Percentiles rank a stretch among this genome's conserved stretches.
Evolutionary conservation across 1,140 invertebrate genomes (phyloP).

Genomic region (Mactra quadrangularis): DNA sequence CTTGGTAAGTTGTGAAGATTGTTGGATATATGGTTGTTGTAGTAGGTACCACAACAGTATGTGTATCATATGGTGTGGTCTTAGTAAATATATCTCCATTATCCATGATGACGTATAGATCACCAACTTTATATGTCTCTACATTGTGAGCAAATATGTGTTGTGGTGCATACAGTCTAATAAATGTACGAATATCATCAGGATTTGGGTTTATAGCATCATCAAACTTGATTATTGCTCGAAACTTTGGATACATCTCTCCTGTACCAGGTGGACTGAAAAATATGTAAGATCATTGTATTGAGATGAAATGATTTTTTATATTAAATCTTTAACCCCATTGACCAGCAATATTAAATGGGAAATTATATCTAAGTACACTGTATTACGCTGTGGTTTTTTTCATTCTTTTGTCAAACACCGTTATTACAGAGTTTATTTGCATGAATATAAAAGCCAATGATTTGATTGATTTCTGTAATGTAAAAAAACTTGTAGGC

Average conservation of each 20-base stretch:
- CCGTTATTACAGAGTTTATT: not conserved
- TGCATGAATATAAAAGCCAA: too few relatives aligned
- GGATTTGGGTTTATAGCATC: not conserved
- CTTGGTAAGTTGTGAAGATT: constrained; percentile 13
- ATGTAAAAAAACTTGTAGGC: too few relatives aligned
- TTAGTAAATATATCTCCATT: not conserved
- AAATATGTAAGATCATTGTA: not conserved
- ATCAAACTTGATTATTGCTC: constrained; percentile 25
- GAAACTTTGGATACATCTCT: not conserved
- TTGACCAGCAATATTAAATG: too few relatives aligned
- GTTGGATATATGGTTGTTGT: not conserved
- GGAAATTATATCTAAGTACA: not conserved
- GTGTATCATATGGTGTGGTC: not conserved
- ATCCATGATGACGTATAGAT: constrained; percentile 34
- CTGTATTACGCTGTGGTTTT: not conserved
- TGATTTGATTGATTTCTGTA: too few relatives aligned
- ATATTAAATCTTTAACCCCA: too few relatives aligned
- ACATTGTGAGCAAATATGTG: constrained; percentile 39
- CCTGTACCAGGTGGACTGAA: constrained; percentile 27
- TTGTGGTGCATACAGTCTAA: not conserved
- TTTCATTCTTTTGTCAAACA: too few relatives aligned
- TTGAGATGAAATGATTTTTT: not conserved
- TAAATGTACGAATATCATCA: not conserved
- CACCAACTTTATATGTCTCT: constrained; percentile 42
- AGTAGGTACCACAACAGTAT: not conserved